These are phyloP conservation scores for Enteromius anoplus DNA, from an alignment of 2,797 vertebrate genomes.

Conservation along the genomic window DNA sequence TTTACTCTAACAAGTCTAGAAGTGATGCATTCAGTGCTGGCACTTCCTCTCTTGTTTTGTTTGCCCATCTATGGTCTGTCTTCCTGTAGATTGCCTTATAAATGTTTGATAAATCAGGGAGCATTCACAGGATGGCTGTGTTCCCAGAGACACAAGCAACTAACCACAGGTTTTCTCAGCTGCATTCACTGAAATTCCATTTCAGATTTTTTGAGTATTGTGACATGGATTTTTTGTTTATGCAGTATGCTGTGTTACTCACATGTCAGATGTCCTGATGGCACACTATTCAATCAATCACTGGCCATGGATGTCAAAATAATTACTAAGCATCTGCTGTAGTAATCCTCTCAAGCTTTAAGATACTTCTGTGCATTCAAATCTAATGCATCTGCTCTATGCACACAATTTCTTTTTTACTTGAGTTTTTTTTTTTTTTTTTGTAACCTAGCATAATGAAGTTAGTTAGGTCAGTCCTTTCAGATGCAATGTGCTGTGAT, in stretches of 20 bases:
- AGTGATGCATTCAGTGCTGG: not conserved
- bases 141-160: constrained; percentile 7
- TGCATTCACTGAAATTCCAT: not conserved
- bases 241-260: not conserved
- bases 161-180: not conserved
- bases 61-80: constrained; percentile 13
- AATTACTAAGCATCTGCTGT: constrained; percentile 21
- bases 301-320: constrained; percentile 15
- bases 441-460: not conserved
- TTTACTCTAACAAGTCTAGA: constrained; percentile 11
- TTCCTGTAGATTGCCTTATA: constrained; percentile 32
- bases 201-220: not conserved
- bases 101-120: constrained; percentile 46
- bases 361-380: constrained; percentile 14
- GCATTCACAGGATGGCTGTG: constrained; percentile 3
- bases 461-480: not conserved
- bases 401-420: not conserved
- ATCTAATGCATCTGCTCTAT: not conserved
- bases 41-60: not conserved
- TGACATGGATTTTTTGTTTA: not conserved
- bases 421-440: too few species aligned
- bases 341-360: constrained; percentile 24
- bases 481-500: not conserved
- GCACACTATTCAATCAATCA: constrained; percentile 6
- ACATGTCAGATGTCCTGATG: not conserved